phyloP scores from a whole-genome alignment of 2,113 vertebrate genomes.

The Corythoichthys intestinalis region DNA sequence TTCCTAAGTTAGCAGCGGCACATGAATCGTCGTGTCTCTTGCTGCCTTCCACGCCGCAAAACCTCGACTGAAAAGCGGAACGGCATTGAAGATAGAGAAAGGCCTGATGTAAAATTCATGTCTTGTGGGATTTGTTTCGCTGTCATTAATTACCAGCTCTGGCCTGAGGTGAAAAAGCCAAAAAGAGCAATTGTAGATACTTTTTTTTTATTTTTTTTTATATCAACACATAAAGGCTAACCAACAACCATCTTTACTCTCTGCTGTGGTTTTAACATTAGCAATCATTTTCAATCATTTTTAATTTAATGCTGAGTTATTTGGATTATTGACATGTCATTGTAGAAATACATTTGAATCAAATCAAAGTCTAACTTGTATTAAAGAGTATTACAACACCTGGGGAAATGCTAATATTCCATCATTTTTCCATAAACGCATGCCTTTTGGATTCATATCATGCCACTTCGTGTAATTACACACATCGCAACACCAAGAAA shows the following conservation, averaged over 20 bases:
- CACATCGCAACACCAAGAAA: no score
- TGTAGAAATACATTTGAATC: background rate
- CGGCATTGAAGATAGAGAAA: conserved; percentile 48
- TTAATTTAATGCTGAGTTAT: background rate
- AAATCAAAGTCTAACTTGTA: background rate
- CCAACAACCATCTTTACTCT: background rate
- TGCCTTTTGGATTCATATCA: no score
- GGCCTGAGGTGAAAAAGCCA: conserved; percentile 48
- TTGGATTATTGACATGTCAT: background rate
- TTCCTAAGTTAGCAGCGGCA: conserved; percentile 22
- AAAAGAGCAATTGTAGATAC: conserved; percentile 29
- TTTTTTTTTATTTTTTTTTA: background rate
- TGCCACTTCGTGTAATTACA: no score
- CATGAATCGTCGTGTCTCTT: conserved; percentile 23
- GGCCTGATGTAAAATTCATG: conserved; percentile 66
- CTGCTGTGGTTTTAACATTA: background rate
- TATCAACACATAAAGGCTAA: background rate
- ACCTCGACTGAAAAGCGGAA: conserved; percentile 37
- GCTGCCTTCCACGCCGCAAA: conserved; percentile 24
- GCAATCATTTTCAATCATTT: background rate
- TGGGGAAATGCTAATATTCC: no score
- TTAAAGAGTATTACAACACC: background rate
- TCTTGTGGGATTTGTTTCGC: conserved; percentile 60
- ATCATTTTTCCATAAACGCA: no score
- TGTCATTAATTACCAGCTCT: conserved; percentile 60